These are phyloP conservation scores for Cryptosula pallasiana DNA, from an alignment of 2,888 invertebrate genomes.

Conservation along the genomic window DNA sequence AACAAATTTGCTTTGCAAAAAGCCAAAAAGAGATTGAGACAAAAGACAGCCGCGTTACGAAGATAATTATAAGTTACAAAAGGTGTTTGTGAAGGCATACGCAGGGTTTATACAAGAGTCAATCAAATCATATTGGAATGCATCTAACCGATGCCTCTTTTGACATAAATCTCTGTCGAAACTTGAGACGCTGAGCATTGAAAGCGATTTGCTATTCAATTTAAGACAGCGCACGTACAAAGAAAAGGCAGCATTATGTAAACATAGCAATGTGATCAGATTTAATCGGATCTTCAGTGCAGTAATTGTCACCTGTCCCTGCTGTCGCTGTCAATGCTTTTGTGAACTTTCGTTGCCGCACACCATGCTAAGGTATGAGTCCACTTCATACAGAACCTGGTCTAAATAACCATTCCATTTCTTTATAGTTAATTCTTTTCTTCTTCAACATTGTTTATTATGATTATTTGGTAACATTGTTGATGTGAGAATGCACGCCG, in stretches of 20 bases:
- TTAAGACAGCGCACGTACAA: conserved; percentile 15
- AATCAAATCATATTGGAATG: conserved; percentile 7
- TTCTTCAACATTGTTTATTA: too few species aligned
- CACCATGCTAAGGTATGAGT: too few species aligned
- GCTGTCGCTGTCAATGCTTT: too few species aligned
- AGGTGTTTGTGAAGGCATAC: background rate
- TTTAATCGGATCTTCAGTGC: conserved; percentile 19
- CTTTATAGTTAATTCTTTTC: too few species aligned
- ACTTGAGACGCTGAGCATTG: background rate
- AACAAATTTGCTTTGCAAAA: background rate
- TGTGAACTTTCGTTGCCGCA: too few species aligned
- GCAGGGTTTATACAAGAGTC: background rate
- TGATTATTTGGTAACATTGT: too few species aligned
- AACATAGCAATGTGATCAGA: conserved; percentile 10
- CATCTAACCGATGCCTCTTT: conserved; percentile 22
- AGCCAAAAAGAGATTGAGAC: conserved; percentile 12
- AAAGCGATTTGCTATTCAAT: conserved; percentile 21
- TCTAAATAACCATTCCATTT: too few species aligned
- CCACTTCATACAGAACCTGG: too few species aligned
- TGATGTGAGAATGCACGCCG: too few species aligned
- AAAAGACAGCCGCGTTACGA: conserved; percentile 1
- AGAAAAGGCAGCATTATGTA: background rate
- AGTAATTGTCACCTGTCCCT: background rate
- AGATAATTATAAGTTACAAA: conserved; percentile 11
- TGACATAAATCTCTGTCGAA: conserved; percentile 4